Evolutionary conservation across 2,888 invertebrate species (phyloP), one percentile per base, ranked within the genome.

Genomic region (Nymphalis urticae): DNA sequence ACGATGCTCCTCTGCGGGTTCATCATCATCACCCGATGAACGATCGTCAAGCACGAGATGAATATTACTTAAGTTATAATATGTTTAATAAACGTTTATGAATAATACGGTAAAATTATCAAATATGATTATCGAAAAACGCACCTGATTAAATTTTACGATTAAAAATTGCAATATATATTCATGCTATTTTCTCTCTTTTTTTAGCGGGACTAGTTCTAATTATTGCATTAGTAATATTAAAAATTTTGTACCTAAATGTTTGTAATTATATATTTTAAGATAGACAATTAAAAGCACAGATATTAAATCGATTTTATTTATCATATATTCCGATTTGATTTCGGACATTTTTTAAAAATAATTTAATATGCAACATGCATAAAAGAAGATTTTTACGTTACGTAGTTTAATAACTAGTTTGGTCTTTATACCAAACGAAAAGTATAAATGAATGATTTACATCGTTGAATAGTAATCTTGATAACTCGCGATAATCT

Each of bases 181-280:
- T n/a, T 56, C n/a, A n/a, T 19, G 4, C 19, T 19, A 19, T n/a
- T 4, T 42, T 13, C 10, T 36, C n/a, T 10, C 19, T n/a, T 8
- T 8, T 42, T 36, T 42, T 42, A 58, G 42, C 10, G n/a, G 53
- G 61, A 62, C 62, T 62, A 67, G 66, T 27, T 42, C 27, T 61
- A 54, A 66, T 66, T 66, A 66, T 66, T 66, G 61, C 61, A 61
- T 61, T 27, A 19, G 61, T 58, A 58, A 42, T 24, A 27, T 54
- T 54, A 54, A 9, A 19, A 19, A 19, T 19, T 58, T 2, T 42
- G 42, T 10, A 58, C 5, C 36, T 58, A 42, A 19, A 19, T 3
- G 8, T 16, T 32, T 27, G 16, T 54, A 8, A 1, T 53, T 13
- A 6, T 24, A 27, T 56, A n/a, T 54, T 32, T 17, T 7, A 56